Percentiles rank a stretch among this genome's conserved stretches.
These are phyloP conservation scores for Ornithorhynchus anatinus DNA, from an alignment of 2,113 vertebrate species.

Conservation along the genomic window DNA sequence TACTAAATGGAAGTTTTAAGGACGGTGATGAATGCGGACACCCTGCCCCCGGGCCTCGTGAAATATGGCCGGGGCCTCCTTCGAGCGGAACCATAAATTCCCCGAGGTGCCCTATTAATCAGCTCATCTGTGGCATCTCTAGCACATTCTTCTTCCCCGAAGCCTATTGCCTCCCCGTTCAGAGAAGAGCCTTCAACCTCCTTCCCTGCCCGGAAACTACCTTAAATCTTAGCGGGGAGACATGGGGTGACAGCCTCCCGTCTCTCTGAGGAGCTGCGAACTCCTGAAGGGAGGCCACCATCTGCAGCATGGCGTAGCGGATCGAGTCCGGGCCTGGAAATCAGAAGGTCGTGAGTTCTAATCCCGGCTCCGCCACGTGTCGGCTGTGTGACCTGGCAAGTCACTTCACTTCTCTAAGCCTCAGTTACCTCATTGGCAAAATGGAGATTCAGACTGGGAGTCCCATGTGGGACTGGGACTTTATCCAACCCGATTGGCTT, in stretches of 20 bases:
- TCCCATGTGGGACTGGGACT: too few species aligned
- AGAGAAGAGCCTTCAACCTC: constrained; percentile 40
- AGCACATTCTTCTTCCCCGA: constrained; percentile 53
- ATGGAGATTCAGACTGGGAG: too few species aligned
- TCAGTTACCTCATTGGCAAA: too few species aligned
- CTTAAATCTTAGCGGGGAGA: constrained; percentile 33
- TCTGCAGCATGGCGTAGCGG: too few species aligned
- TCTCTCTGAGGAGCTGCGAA: constrained; percentile 56
- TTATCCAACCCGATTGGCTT: too few species aligned
- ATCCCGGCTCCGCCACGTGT: too few species aligned
- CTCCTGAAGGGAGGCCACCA: too few species aligned
- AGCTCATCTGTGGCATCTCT: constrained; percentile 33
- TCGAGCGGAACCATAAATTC: constrained; percentile 57
- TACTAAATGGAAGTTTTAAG: constrained; percentile 19
- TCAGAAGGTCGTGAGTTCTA: too few species aligned
- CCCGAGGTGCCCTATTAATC: constrained; percentile 47
- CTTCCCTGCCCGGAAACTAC: constrained; percentile 41
- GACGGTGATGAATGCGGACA: constrained; percentile 31
- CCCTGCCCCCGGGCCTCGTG: constrained; percentile 40
- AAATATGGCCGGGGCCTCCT: constrained; percentile 46
- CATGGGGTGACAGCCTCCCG: constrained; percentile 31
- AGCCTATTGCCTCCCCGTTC: constrained; percentile 53
- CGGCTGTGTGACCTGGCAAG: too few species aligned
- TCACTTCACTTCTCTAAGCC: too few species aligned
- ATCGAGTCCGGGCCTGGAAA: too few species aligned